These are phyloP conservation scores for Drosophila recens DNA, from an alignment of 2,888 invertebrate species.

Conservation along the genomic window DNA sequence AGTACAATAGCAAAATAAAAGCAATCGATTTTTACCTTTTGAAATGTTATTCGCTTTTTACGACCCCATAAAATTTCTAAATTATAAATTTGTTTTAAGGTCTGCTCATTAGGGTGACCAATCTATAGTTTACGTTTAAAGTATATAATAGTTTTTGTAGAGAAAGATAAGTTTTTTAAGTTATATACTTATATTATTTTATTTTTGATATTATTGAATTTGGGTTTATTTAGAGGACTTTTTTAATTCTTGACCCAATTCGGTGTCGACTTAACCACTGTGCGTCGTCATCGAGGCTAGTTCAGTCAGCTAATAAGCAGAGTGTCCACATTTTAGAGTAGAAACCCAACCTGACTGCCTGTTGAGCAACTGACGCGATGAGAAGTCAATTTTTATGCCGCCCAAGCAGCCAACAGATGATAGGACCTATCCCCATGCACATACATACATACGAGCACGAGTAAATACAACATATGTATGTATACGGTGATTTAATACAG, in stretches of 20 bases:
- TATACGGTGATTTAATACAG: slow-evolving; percentile 70
- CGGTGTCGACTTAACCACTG: slow-evolving; percentile 21
- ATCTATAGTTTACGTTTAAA: too few species aligned
- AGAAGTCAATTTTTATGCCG: slow-evolving; percentile 76
- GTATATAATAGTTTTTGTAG: background rate
- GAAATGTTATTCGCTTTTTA: too few species aligned
- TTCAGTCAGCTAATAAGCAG: slow-evolving; percentile 69
- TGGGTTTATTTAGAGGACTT: too few species aligned
- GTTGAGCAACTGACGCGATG: slow-evolving; percentile 69
- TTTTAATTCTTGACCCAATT: background rate
- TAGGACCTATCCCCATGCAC: slow-evolving; percentile 28
- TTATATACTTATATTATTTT: too few species aligned
- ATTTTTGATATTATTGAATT: too few species aligned
- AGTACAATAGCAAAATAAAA: too few species aligned
- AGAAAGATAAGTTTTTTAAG: too few species aligned
- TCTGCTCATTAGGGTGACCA: too few species aligned
- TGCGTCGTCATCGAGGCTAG: slow-evolving; percentile 63
- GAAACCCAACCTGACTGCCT: slow-evolving; percentile 54
- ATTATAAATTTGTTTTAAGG: too few species aligned
- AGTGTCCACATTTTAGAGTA: slow-evolving; percentile 57
- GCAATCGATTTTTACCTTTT: too few species aligned
- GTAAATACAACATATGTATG: slow-evolving; percentile 6
- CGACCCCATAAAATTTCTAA: too few species aligned
- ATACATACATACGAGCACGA: background rate
- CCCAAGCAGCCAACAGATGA: slow-evolving; percentile 73